Evolutionary conservation across 2,888 invertebrate genomes (phyloP), one percentile per base, ranked within the genome.

Genomic region (Pocota personata): DNA sequence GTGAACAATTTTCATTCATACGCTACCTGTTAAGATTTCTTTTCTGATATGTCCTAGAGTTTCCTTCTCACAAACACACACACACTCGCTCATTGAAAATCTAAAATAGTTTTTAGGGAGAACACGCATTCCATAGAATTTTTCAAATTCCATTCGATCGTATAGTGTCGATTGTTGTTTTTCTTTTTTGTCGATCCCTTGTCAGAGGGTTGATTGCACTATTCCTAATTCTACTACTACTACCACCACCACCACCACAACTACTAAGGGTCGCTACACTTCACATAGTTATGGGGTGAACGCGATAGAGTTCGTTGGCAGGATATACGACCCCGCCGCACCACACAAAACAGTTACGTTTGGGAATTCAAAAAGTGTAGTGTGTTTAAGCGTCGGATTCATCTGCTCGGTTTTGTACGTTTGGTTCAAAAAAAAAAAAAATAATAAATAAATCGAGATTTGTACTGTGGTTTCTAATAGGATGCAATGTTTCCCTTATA

Each of bases 321-420:
- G 86, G 86, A 86, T 86, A 84, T 73, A 78, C 73, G 73, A 84
- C 79, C 71, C 84, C 75, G 84, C 57, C 35, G 55, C 66, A 86
- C 67, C 69, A 55, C 19, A 72, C 72, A 52, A 72, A 86, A 72
- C 86, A 86, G 86, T 86, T 82, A 82, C 86, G 86, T 77, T 82
- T 82, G 86, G 82, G 86, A 86, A 86, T 86, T 86, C 82, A 86
- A 86, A 86, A 86, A 72, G 86, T 77, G 48, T 72, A 58, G 86
- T 77, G 57, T 66, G 82, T 77, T 64, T 55, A 37, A 48, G 60
- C 27, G 52, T 76, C 40, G 50, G 19, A 10, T 48, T 67, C 14
- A 64, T 67, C 37, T 52, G 46, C 62, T 60, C 27, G 27, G 6
- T 43, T 35, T 27, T 60, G 10, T 19, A n/a, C 6, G 7, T 1